These are phyloP conservation scores for Zoanthus solanderi DNA, from an alignment of 92 coral and sea anemone genomes.

Conservation along the genomic window DNA sequence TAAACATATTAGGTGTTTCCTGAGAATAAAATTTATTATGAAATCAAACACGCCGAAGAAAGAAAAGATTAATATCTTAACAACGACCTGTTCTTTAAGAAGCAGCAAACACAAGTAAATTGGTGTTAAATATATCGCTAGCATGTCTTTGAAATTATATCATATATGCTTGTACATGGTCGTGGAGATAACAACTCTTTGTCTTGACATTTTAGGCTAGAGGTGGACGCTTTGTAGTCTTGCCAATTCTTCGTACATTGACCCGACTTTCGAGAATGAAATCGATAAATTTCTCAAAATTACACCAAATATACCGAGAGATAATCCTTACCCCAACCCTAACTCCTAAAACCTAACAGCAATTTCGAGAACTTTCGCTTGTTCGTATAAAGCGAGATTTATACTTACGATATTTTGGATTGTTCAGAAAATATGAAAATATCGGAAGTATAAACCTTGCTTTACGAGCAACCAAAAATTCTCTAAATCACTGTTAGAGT, in stretches of 20 bases:
- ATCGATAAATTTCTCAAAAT: too few relatives aligned
- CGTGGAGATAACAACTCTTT: background rate
- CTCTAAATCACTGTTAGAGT: too few relatives aligned
- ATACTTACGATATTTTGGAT: too few relatives aligned
- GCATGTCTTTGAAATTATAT: background rate
- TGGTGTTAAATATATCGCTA: slow-evolving; percentile 17
- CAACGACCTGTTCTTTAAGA: background rate
- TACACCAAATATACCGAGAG: too few relatives aligned
- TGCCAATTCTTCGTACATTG: background rate
- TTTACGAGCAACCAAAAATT: too few relatives aligned
- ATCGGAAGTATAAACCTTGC: too few relatives aligned
- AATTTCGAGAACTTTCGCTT: too few relatives aligned
- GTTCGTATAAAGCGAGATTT: too few relatives aligned
- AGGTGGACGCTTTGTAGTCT: background rate
- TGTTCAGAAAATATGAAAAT: too few relatives aligned
- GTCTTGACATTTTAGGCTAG: slow-evolving; percentile 12
- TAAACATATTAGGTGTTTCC: background rate
- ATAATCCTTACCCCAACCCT: too few relatives aligned
- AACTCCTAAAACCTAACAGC: too few relatives aligned
- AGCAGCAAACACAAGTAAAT: background rate
- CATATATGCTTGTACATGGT: background rate
- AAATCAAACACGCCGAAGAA: slow-evolving; percentile 12
- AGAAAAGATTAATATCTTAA: background rate
- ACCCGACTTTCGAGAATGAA: background rate
- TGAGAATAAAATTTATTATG: background rate